Evolutionary conservation across 2,888 invertebrate species (phyloP).

Genomic region (Deilephila elpenor): DNA sequence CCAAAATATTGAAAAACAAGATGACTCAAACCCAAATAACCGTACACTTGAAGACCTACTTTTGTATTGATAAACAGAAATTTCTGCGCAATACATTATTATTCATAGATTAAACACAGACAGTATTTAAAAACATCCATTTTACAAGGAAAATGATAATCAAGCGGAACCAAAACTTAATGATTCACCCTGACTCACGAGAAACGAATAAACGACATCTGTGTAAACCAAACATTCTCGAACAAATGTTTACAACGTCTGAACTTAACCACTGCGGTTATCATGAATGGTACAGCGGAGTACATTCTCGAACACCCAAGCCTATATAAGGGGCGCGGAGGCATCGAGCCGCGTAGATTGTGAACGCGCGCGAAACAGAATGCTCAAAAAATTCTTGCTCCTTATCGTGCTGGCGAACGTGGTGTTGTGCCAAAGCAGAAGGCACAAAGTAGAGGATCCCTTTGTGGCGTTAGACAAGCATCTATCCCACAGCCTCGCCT

Average conservation of each 20-base stretch:
- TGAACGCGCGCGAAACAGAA: slow-evolving; percentile 43
- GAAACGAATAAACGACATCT: slow-evolving; percentile 30
- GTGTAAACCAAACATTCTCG: slow-evolving; percentile 49
- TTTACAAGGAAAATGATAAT: not conserved
- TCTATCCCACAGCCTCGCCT: slow-evolving; percentile 67
- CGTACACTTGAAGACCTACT: no score
- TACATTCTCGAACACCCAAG: slow-evolving; percentile 77
- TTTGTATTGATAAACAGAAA: not conserved
- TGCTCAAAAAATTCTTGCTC: slow-evolving; percentile 64
- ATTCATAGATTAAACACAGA: not conserved
- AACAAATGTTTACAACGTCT: slow-evolving; percentile 69
- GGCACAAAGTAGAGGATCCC: slow-evolving; percentile 63
- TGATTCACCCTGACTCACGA: slow-evolving; percentile 38
- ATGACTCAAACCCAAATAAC: slow-evolving; percentile 12
- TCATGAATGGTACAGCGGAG: slow-evolving; percentile 66
- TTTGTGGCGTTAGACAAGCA: slow-evolving; percentile 70
- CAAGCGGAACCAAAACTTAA: slow-evolving; percentile 32
- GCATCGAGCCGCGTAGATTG: not conserved
- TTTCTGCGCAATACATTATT: not conserved
- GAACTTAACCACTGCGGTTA: slow-evolving; percentile 64
- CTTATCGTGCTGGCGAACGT: slow-evolving; percentile 57
- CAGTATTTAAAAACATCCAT: not conserved
- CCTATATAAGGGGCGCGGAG: slow-evolving; percentile 66
- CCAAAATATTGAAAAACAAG: not conserved
- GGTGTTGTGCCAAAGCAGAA: slow-evolving; percentile 45